Evolutionary conservation across 2,888 invertebrate species (phyloP).

Genomic region (Phytoseiulus persimilis): DNA sequence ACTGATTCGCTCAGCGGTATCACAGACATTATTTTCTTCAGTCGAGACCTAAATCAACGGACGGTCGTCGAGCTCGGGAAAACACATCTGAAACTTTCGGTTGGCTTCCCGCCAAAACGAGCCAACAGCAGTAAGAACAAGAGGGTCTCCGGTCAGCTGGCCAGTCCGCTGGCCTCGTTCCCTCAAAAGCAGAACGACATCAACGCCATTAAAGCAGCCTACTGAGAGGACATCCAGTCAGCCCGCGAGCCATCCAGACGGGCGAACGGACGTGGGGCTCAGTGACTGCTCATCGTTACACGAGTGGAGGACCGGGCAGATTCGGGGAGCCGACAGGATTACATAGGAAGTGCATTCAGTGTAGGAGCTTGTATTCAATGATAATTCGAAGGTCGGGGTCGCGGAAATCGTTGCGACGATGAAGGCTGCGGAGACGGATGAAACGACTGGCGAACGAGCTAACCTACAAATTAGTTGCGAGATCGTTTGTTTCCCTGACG

Average conservation of each 20-base stretch:
- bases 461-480: background rate
- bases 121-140: background rate
- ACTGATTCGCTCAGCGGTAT: too few species aligned
- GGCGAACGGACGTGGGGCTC: background rate
- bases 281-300: background rate
- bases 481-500: background rate
- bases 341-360: background rate
- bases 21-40: background rate
- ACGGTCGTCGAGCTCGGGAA: background rate
- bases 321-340: background rate
- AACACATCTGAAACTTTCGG: background rate
- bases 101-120: background rate
- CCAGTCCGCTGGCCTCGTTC: background rate
- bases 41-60: background rate
- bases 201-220: background rate
- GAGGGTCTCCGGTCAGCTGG: background rate
- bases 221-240: background rate
- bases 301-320: background rate
- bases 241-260: background rate
- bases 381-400: background rate
- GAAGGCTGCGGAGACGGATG: background rate
- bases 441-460: background rate
- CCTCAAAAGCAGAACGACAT: background rate
- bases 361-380: background rate
- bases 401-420: background rate